phyloP scores from a whole-genome alignment of 2,888 invertebrate species.

The Pollenia griseotomentosa region DNA sequence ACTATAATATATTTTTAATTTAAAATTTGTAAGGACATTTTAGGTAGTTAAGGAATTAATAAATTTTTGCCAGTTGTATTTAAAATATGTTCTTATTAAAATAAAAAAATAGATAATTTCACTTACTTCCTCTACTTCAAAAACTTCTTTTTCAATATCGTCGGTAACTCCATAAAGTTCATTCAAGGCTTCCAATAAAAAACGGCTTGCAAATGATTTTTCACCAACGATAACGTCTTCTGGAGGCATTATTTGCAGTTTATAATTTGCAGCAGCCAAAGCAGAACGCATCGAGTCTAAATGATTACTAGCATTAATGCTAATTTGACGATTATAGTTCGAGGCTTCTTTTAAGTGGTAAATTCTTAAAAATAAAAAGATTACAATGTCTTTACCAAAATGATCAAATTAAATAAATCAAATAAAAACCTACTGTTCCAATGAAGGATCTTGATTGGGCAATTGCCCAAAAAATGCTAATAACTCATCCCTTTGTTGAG shows the following conservation, averaged over 20 bases:
- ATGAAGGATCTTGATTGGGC: conserved; percentile 81
- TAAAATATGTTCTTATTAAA: neutral
- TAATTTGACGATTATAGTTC: conserved; percentile 79
- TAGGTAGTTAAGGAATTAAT: too few species aligned
- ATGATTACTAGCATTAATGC: conserved; percentile 79
- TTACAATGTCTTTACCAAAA: neutral
- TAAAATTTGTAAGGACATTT: neutral
- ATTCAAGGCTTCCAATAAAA: conserved; percentile 81
- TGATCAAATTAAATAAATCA: neutral
- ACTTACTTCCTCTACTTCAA: conserved; percentile 77
- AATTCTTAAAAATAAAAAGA: conserved; percentile 72
- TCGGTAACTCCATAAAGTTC: conserved; percentile 79
- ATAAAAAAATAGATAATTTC: neutral
- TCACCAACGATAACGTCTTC: conserved; percentile 83
- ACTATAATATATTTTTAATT: too few species aligned
- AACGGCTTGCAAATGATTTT: conserved; percentile 82
- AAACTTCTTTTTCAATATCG: conserved; percentile 79
- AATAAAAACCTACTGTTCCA: conserved; percentile 75
- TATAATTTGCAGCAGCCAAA: conserved; percentile 81
- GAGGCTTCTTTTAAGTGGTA: conserved; percentile 76
- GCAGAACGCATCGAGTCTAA: conserved; percentile 80
- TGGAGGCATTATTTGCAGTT: conserved; percentile 80
- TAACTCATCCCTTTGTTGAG: conserved; percentile 77
- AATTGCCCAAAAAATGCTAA: conserved; percentile 78
- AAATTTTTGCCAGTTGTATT: too few species aligned